Evolutionary conservation across 2,888 invertebrate genomes (phyloP).

Genomic region (Dolichopus griseipennis): DNA sequence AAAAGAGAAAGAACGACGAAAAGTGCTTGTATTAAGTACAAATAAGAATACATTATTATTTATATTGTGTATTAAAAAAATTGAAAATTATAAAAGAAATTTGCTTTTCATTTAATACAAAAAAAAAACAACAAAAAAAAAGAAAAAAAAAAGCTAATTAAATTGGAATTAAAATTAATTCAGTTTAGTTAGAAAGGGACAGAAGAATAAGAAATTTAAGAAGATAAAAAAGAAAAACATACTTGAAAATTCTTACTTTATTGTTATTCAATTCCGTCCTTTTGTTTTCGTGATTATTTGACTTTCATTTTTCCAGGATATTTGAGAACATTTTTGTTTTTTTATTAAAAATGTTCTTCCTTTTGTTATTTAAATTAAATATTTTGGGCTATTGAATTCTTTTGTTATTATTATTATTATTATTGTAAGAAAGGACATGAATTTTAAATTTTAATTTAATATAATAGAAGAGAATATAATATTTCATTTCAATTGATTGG

Average conservation of each 20-base stretch:
- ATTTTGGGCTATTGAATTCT: too few relatives aligned
- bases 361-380: background rate
- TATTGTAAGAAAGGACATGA: background rate
- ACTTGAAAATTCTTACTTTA: background rate
- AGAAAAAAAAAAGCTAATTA: background rate
- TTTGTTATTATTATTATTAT: too few relatives aligned
- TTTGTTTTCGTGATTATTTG: background rate
- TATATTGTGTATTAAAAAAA: background rate
- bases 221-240: background rate
- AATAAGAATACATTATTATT: too few relatives aligned
- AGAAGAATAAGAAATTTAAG: background rate
- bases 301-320: too few relatives aligned
- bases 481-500: too few relatives aligned
- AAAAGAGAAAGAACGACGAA: too few relatives aligned
- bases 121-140: background rate
- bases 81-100: background rate
- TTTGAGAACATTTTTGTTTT: background rate
- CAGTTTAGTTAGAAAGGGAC: background rate
- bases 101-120: background rate
- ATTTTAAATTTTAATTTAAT: background rate
- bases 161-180: constrained; percentile 1
- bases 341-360: background rate
- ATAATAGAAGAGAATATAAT: background rate
- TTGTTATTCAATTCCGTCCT: background rate
- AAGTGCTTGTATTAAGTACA: too few relatives aligned